Base-by-base conservation (phyloP, 2,797 vertebrate species). In the Girardinus metallicus region DNA sequence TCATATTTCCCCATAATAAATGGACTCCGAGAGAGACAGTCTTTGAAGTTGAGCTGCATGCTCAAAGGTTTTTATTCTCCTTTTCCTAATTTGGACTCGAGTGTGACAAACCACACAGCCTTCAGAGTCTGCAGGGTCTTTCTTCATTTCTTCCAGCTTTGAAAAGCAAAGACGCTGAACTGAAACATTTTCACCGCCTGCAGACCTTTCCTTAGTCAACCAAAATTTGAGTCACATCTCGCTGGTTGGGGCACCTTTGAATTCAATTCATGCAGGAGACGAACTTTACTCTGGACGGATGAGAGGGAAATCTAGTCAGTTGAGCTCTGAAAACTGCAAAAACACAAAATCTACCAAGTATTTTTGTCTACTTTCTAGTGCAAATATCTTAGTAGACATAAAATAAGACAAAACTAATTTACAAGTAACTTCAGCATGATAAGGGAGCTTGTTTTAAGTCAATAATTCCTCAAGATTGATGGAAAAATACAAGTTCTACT, bases 61-160 rank as follows among this genome's bases (percentile, higher is more conserved):
- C 83, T 86, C 85, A 79, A 66, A 79, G 78, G 78, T 82, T 82
- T 93, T 85, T 80, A 89, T 85, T 82, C 53, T 2, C 12, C 43
- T 77, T 86, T 81, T 92, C 83, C 23, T 81, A 80, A 89, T 86
- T 81, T 80, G 74, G 64, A 82, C 80, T 18, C 77, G 57, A 43
- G 55, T 78, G 79, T 62, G 41, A 80, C 73, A 75, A 84, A 86
- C 80, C 74, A 72, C 75, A 75, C 76, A 80, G 76, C 55, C 83
- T 71, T 60, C 79, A 87, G 71, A 81, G 75, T 73, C 84, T 10
- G 41, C 47, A 49, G 77, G 81, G 78, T 80, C 87, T 88, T 49
- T 76, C 60, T n/a, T 85, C 29, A 73, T 74, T 84, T 75, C 18
- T 77, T 74, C 26, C 34, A 26, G 80, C 78, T 83, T 79, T 90